Evolutionary conservation across 1,140 invertebrate species (phyloP), one percentile per base, ranked within the genome.

Genomic region (Chlorops oryzae): DNA sequence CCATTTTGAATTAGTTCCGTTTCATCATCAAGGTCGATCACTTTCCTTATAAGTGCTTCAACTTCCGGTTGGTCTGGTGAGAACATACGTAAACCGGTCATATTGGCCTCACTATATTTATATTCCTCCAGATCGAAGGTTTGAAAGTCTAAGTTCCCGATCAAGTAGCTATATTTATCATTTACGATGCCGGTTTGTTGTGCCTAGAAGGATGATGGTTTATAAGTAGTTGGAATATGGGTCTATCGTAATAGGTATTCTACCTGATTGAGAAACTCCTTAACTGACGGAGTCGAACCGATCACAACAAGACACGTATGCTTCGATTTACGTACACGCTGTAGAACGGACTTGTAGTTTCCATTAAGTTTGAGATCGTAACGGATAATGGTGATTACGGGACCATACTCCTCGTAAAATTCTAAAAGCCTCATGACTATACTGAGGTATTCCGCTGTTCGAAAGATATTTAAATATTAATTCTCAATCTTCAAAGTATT

Each of bases 171-270:
- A 54, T 88, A 80, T 3, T 82, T 74, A 49, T 87, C 82, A 3
- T 85, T 86, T 75, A 92, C 83, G 47, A 92, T 77, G 21, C 89
- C 89, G 46, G 92, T 83, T 80, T 93, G 87, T 67, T 90, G 87
- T 73, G 87, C 60, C 54, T 74, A 41, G 7, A 32, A 27, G 1
- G 18, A 18, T 20, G 34, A 22, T 3, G 10, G 21, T 37, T n/a
- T 12, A 43, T 10, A 42, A 37, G 7, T n/a, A n/a, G n/a, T 22
- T 3, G 9, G 27, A 3, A 25, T 4, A 24, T 9, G 3, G 13
- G 27, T 6, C 22, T 43, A 5, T 22, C 7, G n/a, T 3, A 13
- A 18, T 40, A 18, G 15, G 10, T 24, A 5, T 37, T 5, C 18
- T 28, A 58, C 75, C 66, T 80, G 80, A 32, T 78, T 78, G 5